Evolutionary conservation across 35 echinoderm and acorn worm genomes (phyloP), one percentile per base, ranked within the genome.

Genomic region (Lytechinus variegatus): DNA sequence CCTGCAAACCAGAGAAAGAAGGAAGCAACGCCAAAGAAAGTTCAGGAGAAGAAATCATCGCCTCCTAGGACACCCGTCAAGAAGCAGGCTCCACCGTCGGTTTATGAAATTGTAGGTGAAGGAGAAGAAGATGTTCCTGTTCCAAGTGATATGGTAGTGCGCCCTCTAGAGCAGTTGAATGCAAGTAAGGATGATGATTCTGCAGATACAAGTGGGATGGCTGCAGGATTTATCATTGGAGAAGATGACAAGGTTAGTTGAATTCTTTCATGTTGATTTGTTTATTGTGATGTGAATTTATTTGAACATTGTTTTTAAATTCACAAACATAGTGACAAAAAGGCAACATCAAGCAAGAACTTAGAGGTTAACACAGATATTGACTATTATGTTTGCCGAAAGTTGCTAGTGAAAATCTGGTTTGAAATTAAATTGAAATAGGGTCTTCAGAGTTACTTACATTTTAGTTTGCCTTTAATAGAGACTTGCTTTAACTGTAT

Each of bases 201-300:
- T 4, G 27, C 94, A 14, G 72, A 60, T 87, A 51, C 55, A 13
- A 87, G 97, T 51, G 86, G 87, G 1, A 97, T 96, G 95, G 95
- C 95, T 10, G 55, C 94, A 27, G 98, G 98, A 94, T 99, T 99
- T 95, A 89, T 97, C 11, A 95, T 99, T 86, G 98, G 92, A 55
- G 92, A 96, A 87, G 97, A 97, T 95, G 87, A 79, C 94, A 61
- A 90, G 88, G 88, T 90, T 2, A 90, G 88, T 54, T 13, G 13
- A 58, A 58, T 58, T 58, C 19, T 79, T 79, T 79, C 19, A 79
- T 79, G 14, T 16, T 79, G 16, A 16, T 60, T 9, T 60, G 57
- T 60, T 60, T 60, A 60, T 12, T 16, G 16, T 60, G 10, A 3
- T 10, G 3, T 79, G 0, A 79, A 16, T 2, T 60, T 24, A 79